Evolutionary conservation across 2,797 vertebrate genomes (phyloP), one percentile per base, ranked within the genome.

Genomic region (Bradypus variegatus): DNA sequence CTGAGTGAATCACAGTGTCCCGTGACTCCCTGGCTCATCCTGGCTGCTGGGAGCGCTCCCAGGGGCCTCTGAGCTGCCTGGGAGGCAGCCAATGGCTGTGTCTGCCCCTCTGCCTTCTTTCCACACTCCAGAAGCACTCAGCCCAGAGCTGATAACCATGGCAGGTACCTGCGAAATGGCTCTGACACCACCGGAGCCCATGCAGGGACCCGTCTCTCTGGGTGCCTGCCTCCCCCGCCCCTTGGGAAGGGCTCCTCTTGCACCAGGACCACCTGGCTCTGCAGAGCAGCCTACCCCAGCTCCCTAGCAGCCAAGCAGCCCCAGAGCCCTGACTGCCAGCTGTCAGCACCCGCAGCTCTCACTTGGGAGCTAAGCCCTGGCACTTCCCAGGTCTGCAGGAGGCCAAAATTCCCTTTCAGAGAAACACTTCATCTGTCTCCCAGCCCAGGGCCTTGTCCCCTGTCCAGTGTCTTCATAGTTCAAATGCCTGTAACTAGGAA

Each of bases 301-400:
- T 31, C 16, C 15, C 29, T n/a, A 27, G 2, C 14, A 82, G 38
- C 60, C 31, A 45, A n/a, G 29, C 60, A 6, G 41, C 89, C 86
- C 23, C 89, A 64, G 50, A 96, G 45, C 62, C 87, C 53, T 2
- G 79, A 19, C 58, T 85, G 80, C 78, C 1, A 1, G 58, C 83
- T 94, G n/a, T 93, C 94, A 88, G 70, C 86, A 93, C 82, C 86
- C 82, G 67, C 21, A 18, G 53, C 27, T 89, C 62, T 91, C 36
- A 33, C 90, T 94, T 45, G 58, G 94, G 88, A 92, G 95, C 88
- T 94, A 95, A 73, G 84, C 45, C 36, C 48, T 92, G 92, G 82
- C 91, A 92, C 92, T 92, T 94, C 55, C 62, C 78, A 92, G 85
- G n/a, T 58, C 79, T 72, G 29, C 19, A n/a, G 33, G 27, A 75